Conservation (phyloP, 1,140 invertebrate genomes). For the Vanessa tameamea region DNA sequence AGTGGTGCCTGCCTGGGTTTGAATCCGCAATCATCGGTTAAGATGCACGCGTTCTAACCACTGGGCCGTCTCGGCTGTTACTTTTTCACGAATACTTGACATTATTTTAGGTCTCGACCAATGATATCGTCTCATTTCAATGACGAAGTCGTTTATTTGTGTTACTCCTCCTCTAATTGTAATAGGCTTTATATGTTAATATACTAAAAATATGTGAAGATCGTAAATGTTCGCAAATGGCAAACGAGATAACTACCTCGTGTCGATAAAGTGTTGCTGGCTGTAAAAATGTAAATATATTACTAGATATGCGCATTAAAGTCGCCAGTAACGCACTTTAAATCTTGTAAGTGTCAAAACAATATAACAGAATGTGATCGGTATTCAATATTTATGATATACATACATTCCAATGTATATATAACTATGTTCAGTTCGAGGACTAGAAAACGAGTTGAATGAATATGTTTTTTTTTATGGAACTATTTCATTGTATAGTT, state of each 20-base stretch:
- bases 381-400: slow-evolving; percentile 51
- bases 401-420: slow-evolving; percentile 44
- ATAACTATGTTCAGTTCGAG: slow-evolving; percentile 8
- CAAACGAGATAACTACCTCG: not conserved
- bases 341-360: slow-evolving; percentile 31
- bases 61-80: too few species aligned
- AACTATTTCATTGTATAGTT: slow-evolving; percentile 52
- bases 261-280: slow-evolving; percentile 8
- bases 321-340: slow-evolving; percentile 23
- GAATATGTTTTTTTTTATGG: slow-evolving; percentile 57
- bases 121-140: not conserved
- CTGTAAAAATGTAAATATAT: slow-evolving; percentile 11
- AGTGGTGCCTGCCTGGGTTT: too few species aligned
- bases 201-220: not conserved
- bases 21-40: too few species aligned
- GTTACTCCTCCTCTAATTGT: not conserved
- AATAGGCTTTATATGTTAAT: not conserved
- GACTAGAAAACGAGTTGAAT: slow-evolving; percentile 55
- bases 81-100: too few species aligned
- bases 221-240: not conserved
- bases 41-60: too few species aligned
- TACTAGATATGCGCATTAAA: slow-evolving; percentile 21
- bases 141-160: not conserved
- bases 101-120: too few species aligned
- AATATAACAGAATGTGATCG: slow-evolving; percentile 38